Evolutionary conservation across 2,888 invertebrate species (phyloP), one percentile per base, ranked within the genome.

Genomic region (Dryococelus australis): DNA sequence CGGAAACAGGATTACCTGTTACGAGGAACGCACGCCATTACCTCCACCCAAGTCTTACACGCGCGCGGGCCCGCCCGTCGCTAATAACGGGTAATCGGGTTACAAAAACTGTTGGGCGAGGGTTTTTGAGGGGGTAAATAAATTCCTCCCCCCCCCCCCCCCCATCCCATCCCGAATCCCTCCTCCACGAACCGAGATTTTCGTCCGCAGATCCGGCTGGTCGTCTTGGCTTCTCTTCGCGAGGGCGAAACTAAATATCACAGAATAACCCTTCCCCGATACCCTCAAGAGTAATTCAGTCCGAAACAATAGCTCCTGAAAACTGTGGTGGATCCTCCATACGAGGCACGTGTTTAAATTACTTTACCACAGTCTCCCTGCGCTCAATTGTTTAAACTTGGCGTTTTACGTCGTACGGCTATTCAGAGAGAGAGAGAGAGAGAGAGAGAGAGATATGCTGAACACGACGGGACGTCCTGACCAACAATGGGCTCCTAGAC

Each of bases 1-100:
- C 65, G 65, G 65, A 65, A 65, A 65, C 65, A 24, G 65, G 65
- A 65, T 65, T 65, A 65, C 65, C 65, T 65, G 65, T 65, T 65
- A 65, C 65, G 65, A 65, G 65, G 65, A 65, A 65, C 6, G 65
- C 65, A 65, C 65, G 65, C 24, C 65, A 65, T 65, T 65, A 65
- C n/a, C 65, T 65, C 65, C 65, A 6, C 24, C 65, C 65, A 24
- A 24, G 24, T 65, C 65, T 65, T 65, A 65, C 24, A 20, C 2
- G 20, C n/a, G 65, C 65, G 20, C 65, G 13, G 13, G 65, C 24
- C 65, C 65, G n/a, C 65, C 65, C 65, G 65, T 65, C 65, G 65
- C 20, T 65, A 65, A 65, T 65, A 65, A 65, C 8, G n/a, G 65
- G 65, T 65, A 65, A 65, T 65, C 65, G 65, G 65, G 65, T 65